These are phyloP conservation scores for Erebia palarica DNA, from an alignment of 2,888 invertebrate species.

Conservation along the genomic window DNA sequence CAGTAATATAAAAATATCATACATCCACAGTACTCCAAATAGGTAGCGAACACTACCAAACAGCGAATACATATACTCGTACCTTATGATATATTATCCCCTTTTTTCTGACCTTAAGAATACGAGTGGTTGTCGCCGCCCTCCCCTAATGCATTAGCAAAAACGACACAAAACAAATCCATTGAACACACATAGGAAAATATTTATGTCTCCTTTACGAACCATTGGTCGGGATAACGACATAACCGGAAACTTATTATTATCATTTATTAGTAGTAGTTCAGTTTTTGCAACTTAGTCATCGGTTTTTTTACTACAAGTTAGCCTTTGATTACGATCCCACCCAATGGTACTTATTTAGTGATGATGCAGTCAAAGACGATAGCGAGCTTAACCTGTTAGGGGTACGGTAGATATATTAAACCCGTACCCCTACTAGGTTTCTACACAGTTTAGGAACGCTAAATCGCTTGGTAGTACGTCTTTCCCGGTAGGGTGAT, in stretches of 20 bases:
- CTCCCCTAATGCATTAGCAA: conserved; percentile 4
- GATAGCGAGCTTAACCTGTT: too few relatives aligned
- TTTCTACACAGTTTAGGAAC: too few relatives aligned
- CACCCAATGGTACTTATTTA: too few relatives aligned
- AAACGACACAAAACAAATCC: conserved; percentile 13
- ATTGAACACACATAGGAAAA: conserved; percentile 15
- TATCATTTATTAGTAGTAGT: conserved; percentile 1
- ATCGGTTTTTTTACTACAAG: too few relatives aligned
- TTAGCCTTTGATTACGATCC: too few relatives aligned
- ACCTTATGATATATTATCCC: background rate
- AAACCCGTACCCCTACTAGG: too few relatives aligned
- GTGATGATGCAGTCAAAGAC: too few relatives aligned
- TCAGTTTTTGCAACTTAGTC: too few relatives aligned
- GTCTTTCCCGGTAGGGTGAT: too few relatives aligned
- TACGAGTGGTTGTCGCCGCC: conserved; percentile 2
- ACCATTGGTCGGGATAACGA: conserved; percentile 29
- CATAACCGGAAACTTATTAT: conserved; percentile 18
- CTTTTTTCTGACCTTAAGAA: conserved; percentile 12
- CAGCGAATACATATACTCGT: too few relatives aligned
- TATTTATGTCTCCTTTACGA: conserved; percentile 22
- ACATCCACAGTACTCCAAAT: background rate
- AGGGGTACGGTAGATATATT: too few relatives aligned
- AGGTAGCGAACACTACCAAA: background rate
- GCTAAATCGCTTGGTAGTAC: too few relatives aligned
- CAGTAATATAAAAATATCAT: background rate